A percentile compares a stretch with the other conserved stretches of the same genome.
Evolutionary conservation across 2,797 vertebrate species (phyloP).

Genomic region (Erithacus rubecula): DNA sequence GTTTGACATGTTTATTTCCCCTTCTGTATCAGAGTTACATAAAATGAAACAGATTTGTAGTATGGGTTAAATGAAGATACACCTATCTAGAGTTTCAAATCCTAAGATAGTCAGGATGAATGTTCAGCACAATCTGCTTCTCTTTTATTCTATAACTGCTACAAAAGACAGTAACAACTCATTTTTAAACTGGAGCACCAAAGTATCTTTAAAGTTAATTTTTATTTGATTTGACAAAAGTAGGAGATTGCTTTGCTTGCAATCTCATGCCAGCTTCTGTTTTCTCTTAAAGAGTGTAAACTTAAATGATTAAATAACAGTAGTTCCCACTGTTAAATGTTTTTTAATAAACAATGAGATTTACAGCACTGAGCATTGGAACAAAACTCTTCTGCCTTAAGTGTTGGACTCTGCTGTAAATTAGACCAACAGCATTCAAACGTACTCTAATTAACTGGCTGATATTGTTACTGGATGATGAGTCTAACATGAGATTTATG

Average conservation of each 20-base stretch:
- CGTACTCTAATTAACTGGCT: not conserved
- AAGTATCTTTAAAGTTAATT: conserved; percentile 10
- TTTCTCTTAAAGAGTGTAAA: not conserved
- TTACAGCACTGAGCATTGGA: not conserved
- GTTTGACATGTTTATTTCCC: not conserved
- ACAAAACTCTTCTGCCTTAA: conserved; percentile 4
- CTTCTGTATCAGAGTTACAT: not conserved
- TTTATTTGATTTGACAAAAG: not conserved
- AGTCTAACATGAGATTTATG: not conserved
- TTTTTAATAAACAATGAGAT: not conserved
- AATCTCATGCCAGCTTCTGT: not conserved
- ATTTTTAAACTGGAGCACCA: not conserved
- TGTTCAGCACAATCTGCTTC: not conserved
- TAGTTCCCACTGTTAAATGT: not conserved
- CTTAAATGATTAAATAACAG: not conserved
- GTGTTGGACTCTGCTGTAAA: not conserved
- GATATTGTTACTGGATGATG: not conserved
- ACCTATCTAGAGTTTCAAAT: not conserved
- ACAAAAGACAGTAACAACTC: not conserved
- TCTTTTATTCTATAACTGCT: not conserved
- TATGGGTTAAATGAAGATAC: conserved; percentile 2
- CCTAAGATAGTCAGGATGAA: not conserved
- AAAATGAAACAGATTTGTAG: conserved; percentile 21
- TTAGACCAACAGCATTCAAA: not conserved
- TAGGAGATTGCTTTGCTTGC: not conserved